Conservation (phyloP, 2,113 vertebrate genomes). For the Vanacampus margaritifer region DNA sequence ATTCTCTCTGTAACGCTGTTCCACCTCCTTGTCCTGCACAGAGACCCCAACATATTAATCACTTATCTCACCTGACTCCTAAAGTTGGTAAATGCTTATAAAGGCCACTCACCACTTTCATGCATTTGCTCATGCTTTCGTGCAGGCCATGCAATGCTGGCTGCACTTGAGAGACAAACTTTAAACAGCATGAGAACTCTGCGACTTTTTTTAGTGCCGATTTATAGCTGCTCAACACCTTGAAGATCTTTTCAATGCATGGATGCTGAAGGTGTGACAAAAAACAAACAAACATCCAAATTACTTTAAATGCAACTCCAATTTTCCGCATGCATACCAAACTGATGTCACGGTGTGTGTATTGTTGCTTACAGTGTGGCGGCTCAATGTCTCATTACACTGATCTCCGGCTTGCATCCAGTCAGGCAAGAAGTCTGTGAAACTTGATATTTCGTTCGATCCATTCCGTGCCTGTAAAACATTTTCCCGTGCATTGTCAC, state of each 20-base stretch:
- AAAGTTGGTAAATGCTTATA: neutral
- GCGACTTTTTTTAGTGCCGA: conserved; percentile 30
- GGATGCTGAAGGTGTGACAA: conserved; percentile 38
- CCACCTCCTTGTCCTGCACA: neutral
- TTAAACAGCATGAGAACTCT: conserved; percentile 30
- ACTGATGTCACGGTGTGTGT: neutral
- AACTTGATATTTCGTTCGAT: neutral
- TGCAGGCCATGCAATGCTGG: conserved; percentile 27
- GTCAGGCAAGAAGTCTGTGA: neutral
- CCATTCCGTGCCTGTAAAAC: conserved; percentile 37
- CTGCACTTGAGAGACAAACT: conserved; percentile 20
- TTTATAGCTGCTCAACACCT: conserved; percentile 47
- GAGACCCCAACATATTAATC: neutral
- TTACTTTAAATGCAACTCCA: neutral
- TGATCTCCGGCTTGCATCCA: conserved; percentile 52
- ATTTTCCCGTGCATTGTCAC: conserved; percentile 10
- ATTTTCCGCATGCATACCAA: neutral
- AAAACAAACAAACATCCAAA: neutral
- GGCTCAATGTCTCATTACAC: conserved; percentile 52
- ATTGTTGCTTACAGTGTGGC: conserved; percentile 41
- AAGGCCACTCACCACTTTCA: conserved; percentile 10
- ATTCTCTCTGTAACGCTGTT: rapidly evolving
- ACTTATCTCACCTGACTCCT: neutral
- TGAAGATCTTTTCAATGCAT: conserved; percentile 59
- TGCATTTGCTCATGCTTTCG: conserved; percentile 34